These are phyloP conservation scores for Hydrozoanthus gracilis DNA, from an alignment of 92 coral and sea anemone genomes.

Conservation along the genomic window DNA sequence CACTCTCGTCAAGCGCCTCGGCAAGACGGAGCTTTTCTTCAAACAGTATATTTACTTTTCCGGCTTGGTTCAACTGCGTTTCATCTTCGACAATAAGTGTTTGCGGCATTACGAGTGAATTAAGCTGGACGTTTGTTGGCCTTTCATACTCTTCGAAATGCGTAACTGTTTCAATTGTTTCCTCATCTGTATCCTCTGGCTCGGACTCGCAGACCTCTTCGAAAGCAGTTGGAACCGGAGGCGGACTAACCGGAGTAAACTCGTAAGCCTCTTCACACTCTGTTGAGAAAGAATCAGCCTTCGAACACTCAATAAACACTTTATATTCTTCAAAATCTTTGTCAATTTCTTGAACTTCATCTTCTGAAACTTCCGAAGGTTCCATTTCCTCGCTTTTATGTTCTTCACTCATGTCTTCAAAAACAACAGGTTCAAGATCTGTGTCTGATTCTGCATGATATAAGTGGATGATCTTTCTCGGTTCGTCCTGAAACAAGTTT, in stretches of 20 bases:
- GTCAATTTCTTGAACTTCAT: slow-evolving; percentile 36
- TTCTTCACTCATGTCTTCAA: slow-evolving; percentile 22
- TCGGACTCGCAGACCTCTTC: slow-evolving; percentile 39
- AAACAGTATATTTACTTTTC: slow-evolving; percentile 25
- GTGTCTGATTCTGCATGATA: slow-evolving; percentile 32
- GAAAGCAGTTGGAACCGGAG: slow-evolving; percentile 38
- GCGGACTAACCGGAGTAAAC: slow-evolving; percentile 38
- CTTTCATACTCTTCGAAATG: slow-evolving; percentile 39
- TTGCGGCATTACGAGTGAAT: slow-evolving; percentile 25
- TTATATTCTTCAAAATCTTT: slow-evolving; percentile 43
- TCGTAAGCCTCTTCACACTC: slow-evolving; percentile 39
- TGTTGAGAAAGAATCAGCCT: slow-evolving; percentile 30
- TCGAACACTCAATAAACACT: slow-evolving; percentile 38
- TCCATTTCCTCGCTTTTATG: slow-evolving; percentile 32
- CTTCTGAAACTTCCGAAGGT: slow-evolving; percentile 33
- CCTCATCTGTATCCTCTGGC: slow-evolving; percentile 38
- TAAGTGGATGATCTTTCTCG: slow-evolving; percentile 29
- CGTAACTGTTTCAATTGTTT: slow-evolving; percentile 20
- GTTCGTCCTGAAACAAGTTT: slow-evolving; percentile 37
- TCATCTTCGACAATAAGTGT: slow-evolving; percentile 32
- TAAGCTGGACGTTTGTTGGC: slow-evolving; percentile 15
- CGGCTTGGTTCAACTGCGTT: slow-evolving; percentile 22
- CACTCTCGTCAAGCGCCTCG: slow-evolving; percentile 1
- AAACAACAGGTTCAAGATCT: neutral
- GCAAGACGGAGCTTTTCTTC: slow-evolving; percentile 12